Evolutionary conservation across 2,888 invertebrate genomes (phyloP), one percentile per base, ranked within the genome.

Genomic region (Netelia melanura): DNA sequence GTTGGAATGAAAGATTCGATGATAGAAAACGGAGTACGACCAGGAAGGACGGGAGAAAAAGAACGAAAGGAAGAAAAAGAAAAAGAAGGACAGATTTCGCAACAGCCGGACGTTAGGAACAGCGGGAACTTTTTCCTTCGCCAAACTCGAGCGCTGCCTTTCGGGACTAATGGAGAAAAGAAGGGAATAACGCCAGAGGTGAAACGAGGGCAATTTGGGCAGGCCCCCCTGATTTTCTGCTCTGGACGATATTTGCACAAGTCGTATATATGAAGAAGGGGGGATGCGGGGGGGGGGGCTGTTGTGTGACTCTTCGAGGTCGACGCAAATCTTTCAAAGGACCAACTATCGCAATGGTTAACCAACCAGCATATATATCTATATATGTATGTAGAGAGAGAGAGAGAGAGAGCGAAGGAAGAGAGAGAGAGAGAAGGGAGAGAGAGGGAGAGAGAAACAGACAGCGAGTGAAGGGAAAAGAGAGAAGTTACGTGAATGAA

Each of bases 201-300:
- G 89, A 91, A 91, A 91, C 89, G 91, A 89, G 89, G 87, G 89
- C 89, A 91, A 89, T 91, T 90, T 90, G 52, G 83, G n/a, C 38
- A 23, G 79, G 67, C 75, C 64, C 81, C 83, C 83, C 75, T 80
- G 83, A 80, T 84, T 84, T 84, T 86, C 77, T 83, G 84, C 78
- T 78, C 79, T 70, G 86, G 81, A 75, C 86, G 87, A 89, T 88
- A 90, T 89, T 90, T 85, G 90, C 89, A 88, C 77, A 23, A 72
- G 70, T 70, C 48, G 23, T 25, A 43, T 79, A 21, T 48, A 52
- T 25, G 67, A 58, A 81, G 75, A 67, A 79, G 74, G 48, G 74
- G 52, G 74, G 61, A 61, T 64, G 75, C n/a, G 44, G 56, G 58
- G 65, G 71, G 71, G 67, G 65, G 68, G 38, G 52, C 83, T 61